These are phyloP conservation scores for Prunella strophiata DNA, from an alignment of 2,797 vertebrate species.

Conservation along the genomic window DNA sequence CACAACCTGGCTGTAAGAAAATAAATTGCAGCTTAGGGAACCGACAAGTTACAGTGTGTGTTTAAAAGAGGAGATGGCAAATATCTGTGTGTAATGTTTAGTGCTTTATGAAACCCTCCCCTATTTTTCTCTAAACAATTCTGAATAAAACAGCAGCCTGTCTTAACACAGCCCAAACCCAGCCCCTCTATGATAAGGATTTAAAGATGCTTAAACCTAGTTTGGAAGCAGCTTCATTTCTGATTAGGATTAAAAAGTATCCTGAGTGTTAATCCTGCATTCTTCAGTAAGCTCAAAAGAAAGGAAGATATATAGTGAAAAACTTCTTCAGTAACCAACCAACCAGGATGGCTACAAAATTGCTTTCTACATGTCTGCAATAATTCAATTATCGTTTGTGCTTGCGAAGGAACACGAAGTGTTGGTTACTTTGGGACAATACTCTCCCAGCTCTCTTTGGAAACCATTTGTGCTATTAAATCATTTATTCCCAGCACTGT, in stretches of 20 bases:
- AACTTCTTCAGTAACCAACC: background rate
- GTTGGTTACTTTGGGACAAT: background rate
- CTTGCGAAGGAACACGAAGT: background rate
- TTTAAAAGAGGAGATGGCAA: background rate
- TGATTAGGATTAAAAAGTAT: background rate
- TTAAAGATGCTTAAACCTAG: background rate
- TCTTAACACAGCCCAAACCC: background rate
- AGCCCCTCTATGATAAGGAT: background rate
- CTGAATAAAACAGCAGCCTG: background rate
- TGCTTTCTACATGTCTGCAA: background rate
- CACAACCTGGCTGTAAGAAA: background rate
- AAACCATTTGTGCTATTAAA: slow-evolving; percentile 16
- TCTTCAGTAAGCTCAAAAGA: background rate
- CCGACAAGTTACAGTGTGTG: background rate
- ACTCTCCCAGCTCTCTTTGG: background rate
- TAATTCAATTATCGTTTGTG: background rate
- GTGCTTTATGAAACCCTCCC: background rate
- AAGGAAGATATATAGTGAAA: background rate
- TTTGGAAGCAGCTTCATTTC: background rate
- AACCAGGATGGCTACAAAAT: background rate
- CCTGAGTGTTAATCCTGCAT: background rate
- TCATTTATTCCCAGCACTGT: background rate
- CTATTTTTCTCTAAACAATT: background rate
- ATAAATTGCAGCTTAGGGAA: background rate
- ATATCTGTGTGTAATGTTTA: background rate